Conservation (phyloP, 2,888 invertebrate genomes). For the Anthoptus insignis region DNA sequence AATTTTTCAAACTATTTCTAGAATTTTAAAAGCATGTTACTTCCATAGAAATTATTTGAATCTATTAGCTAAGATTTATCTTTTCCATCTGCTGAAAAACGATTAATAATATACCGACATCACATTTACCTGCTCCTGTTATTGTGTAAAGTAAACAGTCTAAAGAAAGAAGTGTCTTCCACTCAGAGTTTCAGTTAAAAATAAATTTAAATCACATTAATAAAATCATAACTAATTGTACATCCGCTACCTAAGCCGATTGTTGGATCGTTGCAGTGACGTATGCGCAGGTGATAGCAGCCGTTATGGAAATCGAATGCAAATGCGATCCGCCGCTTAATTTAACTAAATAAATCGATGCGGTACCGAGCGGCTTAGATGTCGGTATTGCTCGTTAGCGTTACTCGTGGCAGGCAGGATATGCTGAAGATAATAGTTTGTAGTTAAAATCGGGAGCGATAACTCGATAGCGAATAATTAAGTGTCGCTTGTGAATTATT, state of each 20-base stretch:
- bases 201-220: no score
- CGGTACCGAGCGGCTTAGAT: slow-evolving; percentile 67
- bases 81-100: no score
- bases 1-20: slow-evolving; percentile 45
- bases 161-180: no score
- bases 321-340: slow-evolving; percentile 81
- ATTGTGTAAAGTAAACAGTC: no score
- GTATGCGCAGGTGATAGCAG: slow-evolving; percentile 79
- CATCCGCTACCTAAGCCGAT: slow-evolving; percentile 57
- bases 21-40: no score
- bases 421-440: slow-evolving; percentile 36
- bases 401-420: slow-evolving; percentile 56
- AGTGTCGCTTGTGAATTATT: background rate
- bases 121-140: no score
- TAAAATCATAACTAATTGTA: no score
- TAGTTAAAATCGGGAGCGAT: slow-evolving; percentile 27
- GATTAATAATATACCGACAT: no score
- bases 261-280: slow-evolving; percentile 75
- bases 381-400: slow-evolving; percentile 67
- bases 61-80: no score
- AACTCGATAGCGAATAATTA: slow-evolving; percentile 8
- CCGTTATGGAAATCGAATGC: slow-evolving; percentile 85
- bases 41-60: no score
- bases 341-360: slow-evolving; percentile 84
- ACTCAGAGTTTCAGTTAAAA: no score